These are phyloP conservation scores for Teleiodes luculella DNA, from an alignment of 2,888 invertebrate genomes.

Conservation along the genomic window DNA sequence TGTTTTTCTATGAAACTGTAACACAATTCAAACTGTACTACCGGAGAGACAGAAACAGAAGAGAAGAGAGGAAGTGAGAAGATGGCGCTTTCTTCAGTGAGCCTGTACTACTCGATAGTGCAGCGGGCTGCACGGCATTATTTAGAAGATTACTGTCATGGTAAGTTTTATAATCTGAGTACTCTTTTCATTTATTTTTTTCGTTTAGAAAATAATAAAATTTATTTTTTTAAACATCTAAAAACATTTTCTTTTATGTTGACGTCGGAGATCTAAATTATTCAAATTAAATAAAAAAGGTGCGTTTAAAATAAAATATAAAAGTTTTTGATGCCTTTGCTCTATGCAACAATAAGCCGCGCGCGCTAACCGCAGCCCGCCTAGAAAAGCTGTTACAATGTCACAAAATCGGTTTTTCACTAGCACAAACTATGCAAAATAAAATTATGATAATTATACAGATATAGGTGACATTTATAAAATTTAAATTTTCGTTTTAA, in stretches of 20 bases:
- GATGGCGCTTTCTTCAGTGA: slow-evolving; percentile 82
- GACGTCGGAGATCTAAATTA: no score
- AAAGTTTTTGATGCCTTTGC: no score
- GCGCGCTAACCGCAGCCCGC: background rate
- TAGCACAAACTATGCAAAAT: background rate
- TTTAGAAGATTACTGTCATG: slow-evolving; percentile 83
- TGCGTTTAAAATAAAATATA: no score
- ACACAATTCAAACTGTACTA: slow-evolving; percentile 37
- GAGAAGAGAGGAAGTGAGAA: slow-evolving; percentile 46
- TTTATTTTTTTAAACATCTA: background rate
- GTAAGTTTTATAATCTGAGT: slow-evolving; percentile 49
- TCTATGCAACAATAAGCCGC: no score
- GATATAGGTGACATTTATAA: background rate
- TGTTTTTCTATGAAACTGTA: slow-evolving; percentile 47
- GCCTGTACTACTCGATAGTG: slow-evolving; percentile 83
- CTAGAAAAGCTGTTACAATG: background rate
- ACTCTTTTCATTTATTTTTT: background rate
- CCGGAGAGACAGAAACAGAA: slow-evolving; percentile 43
- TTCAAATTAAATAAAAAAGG: no score
- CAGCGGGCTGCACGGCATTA: slow-evolving; percentile 83
- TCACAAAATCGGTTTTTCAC: background rate
- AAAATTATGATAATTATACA: background rate
- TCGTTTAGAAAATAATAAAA: background rate
- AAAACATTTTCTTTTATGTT: no score
- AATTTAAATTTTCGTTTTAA: background rate